Evolutionary conservation across 2,888 invertebrate genomes (phyloP).

Genomic region (Adineta ricciae): DNA sequence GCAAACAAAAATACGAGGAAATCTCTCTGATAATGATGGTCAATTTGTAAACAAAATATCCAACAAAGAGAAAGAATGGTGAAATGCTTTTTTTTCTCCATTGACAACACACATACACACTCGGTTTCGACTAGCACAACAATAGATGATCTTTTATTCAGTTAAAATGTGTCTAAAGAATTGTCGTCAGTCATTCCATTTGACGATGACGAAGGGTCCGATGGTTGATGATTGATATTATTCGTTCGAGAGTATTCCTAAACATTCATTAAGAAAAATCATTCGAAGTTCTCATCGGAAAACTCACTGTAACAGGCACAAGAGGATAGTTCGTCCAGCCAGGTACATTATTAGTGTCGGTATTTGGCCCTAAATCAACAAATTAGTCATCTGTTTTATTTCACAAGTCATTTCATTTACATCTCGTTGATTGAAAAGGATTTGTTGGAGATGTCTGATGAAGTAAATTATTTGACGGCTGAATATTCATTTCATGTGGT

Average conservation of each 20-base stretch:
- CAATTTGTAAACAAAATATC: not conserved
- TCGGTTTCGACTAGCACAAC: constrained; percentile 1
- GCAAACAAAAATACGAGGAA: not conserved
- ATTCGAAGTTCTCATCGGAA: not conserved
- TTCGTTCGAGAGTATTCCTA: constrained; percentile 12
- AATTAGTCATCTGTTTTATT: no score
- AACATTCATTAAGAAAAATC: not conserved
- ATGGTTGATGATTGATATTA: not conserved
- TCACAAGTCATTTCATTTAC: not conserved
- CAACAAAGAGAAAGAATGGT: not conserved
- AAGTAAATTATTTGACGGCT: not conserved
- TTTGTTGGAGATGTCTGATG: not conserved
- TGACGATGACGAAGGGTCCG: not conserved
- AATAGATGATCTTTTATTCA: not conserved
- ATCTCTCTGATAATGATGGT: not conserved
- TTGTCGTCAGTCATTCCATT: not conserved
- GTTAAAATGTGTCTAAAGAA: constrained; percentile 10
- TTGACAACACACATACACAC: not conserved
- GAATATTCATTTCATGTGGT: not conserved
- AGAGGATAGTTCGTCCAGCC: not conserved
- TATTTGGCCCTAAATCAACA: no score
- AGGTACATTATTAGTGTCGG: not conserved
- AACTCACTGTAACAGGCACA: constrained; percentile 4
- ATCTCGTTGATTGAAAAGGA: constrained; percentile 7
- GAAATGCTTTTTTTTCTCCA: not conserved